Percentiles rank a stretch among this genome's conserved stretches.
Evolutionary conservation across 1,140 invertebrate species (phyloP).

Genomic region (Amyelois transitella): DNA sequence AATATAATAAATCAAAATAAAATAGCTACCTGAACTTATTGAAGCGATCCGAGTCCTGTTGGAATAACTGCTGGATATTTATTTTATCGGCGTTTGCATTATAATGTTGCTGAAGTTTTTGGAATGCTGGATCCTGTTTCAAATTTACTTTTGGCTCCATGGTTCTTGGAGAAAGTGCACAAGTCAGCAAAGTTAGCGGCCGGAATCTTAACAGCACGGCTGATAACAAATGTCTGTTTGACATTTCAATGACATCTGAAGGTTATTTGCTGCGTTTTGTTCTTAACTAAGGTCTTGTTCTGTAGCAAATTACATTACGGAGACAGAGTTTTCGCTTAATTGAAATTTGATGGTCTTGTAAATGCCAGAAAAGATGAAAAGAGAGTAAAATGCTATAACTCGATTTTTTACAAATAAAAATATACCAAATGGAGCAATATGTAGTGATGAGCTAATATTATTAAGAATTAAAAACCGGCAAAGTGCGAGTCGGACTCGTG

Average conservation of each 20-base stretch:
- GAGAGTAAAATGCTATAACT: too few relatives aligned
- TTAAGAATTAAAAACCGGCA: too few relatives aligned
- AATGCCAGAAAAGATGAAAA: too few relatives aligned
- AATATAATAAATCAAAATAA: slow-evolving; percentile 15
- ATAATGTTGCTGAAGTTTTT: slow-evolving; percentile 84
- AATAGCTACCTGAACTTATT: slow-evolving; percentile 83
- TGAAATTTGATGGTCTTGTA: too few relatives aligned
- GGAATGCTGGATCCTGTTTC: slow-evolving; percentile 80
- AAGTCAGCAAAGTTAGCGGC: slow-evolving; percentile 19
- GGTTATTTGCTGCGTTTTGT: slow-evolving; percentile 57
- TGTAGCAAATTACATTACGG: too few relatives aligned
- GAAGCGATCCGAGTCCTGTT: slow-evolving; percentile 84
- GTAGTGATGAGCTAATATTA: too few relatives aligned
- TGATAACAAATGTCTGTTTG: slow-evolving; percentile 64
- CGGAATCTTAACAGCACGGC: slow-evolving; percentile 3
- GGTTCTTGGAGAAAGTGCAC: slow-evolving; percentile 32
- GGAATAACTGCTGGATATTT: slow-evolving; percentile 85
- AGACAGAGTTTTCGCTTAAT: too few relatives aligned
- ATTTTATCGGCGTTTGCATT: slow-evolving; percentile 80
- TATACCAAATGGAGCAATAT: too few relatives aligned
- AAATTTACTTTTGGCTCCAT: slow-evolving; percentile 72
- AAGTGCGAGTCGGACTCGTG: too few relatives aligned
- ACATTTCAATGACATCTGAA: slow-evolving; percentile 69
- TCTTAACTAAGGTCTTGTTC: slow-evolving; percentile 18
- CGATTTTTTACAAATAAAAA: too few relatives aligned